Evolutionary conservation across 2,888 invertebrate species (phyloP).

Genomic region (Anagyrus pseudococci): DNA sequence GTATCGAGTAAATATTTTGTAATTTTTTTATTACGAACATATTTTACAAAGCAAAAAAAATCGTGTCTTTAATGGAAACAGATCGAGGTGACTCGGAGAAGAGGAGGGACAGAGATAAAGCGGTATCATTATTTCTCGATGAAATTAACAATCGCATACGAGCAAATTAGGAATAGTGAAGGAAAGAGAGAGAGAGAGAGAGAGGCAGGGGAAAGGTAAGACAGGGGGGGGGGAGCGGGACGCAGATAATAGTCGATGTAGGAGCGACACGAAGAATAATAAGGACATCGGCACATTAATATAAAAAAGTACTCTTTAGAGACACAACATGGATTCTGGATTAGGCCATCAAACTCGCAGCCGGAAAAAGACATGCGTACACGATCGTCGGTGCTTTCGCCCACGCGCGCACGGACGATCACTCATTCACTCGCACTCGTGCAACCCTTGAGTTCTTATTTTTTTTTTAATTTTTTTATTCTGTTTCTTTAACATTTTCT

Average conservation of each 20-base stretch:
- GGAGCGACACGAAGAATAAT: slow-evolving; percentile 37
- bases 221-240: slow-evolving; percentile 22
- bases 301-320: slow-evolving; percentile 60
- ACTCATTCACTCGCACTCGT: slow-evolving; percentile 8
- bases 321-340: slow-evolving; percentile 55
- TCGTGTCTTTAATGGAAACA: slow-evolving; percentile 44
- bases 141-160: background rate
- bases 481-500: too few relatives aligned
- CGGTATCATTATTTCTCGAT: too few relatives aligned
- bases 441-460: too few relatives aligned
- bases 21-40: slow-evolving; percentile 58
- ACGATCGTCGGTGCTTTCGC: too few relatives aligned
- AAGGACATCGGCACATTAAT: slow-evolving; percentile 57
- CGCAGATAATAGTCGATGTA: slow-evolving; percentile 15
- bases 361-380: slow-evolving; percentile 29
- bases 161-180: slow-evolving; percentile 22
- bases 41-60: slow-evolving; percentile 60
- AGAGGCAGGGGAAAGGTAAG: slow-evolving; percentile 15
- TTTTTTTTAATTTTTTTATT: too few relatives aligned
- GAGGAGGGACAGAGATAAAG: slow-evolving; percentile 6
- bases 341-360: slow-evolving; percentile 56
- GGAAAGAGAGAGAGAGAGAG: background rate
- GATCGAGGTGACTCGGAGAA: slow-evolving; percentile 19
- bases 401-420: too few relatives aligned
- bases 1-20: slow-evolving; percentile 45